Percentiles rank a stretch among this genome's conserved stretches.
These are phyloP conservation scores for Bedellia somnulentella DNA, from an alignment of 2,888 invertebrate species.

Conservation along the genomic window DNA sequence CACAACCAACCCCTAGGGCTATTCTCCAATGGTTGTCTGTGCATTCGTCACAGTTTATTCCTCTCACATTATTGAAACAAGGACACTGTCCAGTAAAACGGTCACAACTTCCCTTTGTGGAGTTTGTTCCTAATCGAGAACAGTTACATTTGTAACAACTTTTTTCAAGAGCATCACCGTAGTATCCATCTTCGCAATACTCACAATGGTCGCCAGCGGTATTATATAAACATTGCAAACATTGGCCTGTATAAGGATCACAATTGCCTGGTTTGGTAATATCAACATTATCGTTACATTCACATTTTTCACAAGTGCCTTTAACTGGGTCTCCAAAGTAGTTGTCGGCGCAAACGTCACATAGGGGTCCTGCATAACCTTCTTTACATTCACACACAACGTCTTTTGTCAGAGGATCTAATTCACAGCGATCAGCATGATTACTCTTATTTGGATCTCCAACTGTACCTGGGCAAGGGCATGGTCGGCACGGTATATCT, in stretches of 20 bases:
- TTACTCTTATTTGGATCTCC: constrained; percentile 71
- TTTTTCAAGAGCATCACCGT: constrained; percentile 84
- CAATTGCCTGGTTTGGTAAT: constrained; percentile 85
- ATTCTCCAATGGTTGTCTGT: constrained; percentile 94
- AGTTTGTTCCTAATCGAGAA: constrained; percentile 83
- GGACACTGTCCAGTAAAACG: constrained; percentile 89
- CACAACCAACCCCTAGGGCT: constrained; percentile 92
- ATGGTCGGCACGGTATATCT: constrained; percentile 89
- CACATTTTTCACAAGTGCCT: constrained; percentile 86
- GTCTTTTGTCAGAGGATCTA: constrained; percentile 82
- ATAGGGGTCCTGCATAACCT: constrained; percentile 84
- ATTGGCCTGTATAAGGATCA: constrained; percentile 86
- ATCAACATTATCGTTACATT: constrained; percentile 93
- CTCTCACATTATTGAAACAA: constrained; percentile 91
- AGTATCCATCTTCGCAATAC: constrained; percentile 83
- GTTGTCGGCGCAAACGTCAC: constrained; percentile 94
- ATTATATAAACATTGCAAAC: constrained; percentile 88
- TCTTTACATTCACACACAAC: constrained; percentile 88
- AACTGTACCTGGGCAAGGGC: constrained; percentile 89
- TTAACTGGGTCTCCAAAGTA: constrained; percentile 90
- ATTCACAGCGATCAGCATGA: constrained; percentile 85
- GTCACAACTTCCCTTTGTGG: constrained; percentile 75
- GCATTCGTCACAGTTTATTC: constrained; percentile 86
- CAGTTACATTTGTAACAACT: constrained; percentile 82
- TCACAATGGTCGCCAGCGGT: constrained; percentile 94